These are phyloP conservation scores for Pelosia muscerda DNA, from an alignment of 2,888 invertebrate genomes.

Conservation along the genomic window DNA sequence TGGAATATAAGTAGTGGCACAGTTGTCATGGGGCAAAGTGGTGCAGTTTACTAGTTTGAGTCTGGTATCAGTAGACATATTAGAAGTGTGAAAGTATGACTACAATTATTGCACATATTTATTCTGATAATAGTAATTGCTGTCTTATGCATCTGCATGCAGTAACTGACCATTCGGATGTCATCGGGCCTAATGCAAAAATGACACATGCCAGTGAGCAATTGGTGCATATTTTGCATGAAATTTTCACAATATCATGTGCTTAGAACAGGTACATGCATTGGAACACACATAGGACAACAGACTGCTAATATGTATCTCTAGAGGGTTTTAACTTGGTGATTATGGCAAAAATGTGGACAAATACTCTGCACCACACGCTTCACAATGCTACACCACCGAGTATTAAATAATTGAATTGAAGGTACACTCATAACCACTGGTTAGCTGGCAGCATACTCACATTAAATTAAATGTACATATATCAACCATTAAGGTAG, in stretches of 20 bases:
- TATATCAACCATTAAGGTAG: not conserved
- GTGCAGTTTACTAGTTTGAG: not conserved
- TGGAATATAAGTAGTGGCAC: not conserved
- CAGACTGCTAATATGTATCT: too few species aligned
- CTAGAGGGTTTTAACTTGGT: not conserved
- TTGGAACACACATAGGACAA: not conserved
- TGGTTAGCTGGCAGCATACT: not conserved
- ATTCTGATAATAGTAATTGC: not conserved
- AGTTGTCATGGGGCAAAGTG: not conserved
- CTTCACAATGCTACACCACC: not conserved
- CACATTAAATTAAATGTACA: not conserved
- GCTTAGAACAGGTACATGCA: not conserved
- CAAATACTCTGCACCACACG: not conserved
- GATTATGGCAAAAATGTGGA: not conserved
- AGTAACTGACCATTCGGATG: too few species aligned
- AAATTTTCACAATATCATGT: not conserved
- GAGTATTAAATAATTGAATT: not conserved
- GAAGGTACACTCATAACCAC: not conserved
- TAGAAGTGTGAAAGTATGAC: too few species aligned
- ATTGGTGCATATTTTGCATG: too few species aligned
- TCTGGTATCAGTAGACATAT: too few species aligned
- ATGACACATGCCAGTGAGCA: too few species aligned
- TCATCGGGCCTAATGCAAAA: too few species aligned
- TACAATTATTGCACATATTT: too few species aligned
- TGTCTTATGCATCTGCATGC: not conserved